phyloP scores from a whole-genome alignment of 2,113 vertebrate species.

The Myotis lucifugus region DNA sequence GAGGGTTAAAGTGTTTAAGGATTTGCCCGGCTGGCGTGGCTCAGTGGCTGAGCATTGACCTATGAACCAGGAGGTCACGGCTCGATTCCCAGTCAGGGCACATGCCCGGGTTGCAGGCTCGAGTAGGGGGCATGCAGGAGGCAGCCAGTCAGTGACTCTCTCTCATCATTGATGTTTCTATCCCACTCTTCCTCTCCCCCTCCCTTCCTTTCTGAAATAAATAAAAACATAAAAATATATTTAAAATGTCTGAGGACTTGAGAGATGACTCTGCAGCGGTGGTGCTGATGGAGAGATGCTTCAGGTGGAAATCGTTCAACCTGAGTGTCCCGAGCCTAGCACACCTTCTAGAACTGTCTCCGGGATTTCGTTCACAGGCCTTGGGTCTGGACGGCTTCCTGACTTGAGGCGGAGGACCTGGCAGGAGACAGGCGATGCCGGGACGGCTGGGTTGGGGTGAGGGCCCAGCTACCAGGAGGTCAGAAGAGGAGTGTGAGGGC shows the following conservation, averaged over 20 bases:
- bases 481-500: accelerated
- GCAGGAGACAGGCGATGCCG: not conserved
- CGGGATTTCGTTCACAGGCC: not conserved
- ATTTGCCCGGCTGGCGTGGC: too few relatives aligned
- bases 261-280: not conserved
- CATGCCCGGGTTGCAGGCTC: too few relatives aligned
- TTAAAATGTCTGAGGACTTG: accelerated
- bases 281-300: not conserved
- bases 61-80: too few relatives aligned
- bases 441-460: not conserved
- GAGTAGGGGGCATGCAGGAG: too few relatives aligned
- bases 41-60: too few relatives aligned
- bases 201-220: too few relatives aligned
- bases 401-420: not conserved
- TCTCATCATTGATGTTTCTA: too few relatives aligned
- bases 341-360: not conserved
- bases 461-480: not conserved
- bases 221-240: too few relatives aligned
- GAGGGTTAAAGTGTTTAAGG: too few relatives aligned
- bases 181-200: too few relatives aligned
- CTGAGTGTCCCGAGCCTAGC: not conserved
- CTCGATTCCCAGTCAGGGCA: too few relatives aligned
- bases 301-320: not conserved
- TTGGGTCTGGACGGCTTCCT: not conserved
- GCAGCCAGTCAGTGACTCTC: too few relatives aligned